Evolutionary conservation across 2,888 invertebrate genomes (phyloP), one percentile per base, ranked within the genome.

Genomic region (Lasioglossum marginatum): DNA sequence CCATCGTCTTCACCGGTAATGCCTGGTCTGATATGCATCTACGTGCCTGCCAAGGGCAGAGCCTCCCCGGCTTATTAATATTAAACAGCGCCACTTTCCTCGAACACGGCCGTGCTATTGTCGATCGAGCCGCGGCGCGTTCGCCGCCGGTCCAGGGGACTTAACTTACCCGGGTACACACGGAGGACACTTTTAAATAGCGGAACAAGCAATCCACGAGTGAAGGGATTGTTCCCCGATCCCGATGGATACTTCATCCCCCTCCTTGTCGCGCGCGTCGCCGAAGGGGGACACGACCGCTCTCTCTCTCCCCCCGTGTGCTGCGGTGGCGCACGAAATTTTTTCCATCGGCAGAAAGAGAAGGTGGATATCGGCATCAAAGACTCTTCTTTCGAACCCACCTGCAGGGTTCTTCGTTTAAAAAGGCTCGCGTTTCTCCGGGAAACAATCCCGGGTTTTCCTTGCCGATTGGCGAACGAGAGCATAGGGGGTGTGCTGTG

Each of bases 21-120:
- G 94, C 92, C 92, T 86, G 90, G 87, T 85, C 91, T 92, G 94
- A 94, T 94, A 94, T 94, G 94, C 94, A 94, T 94, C 94, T 93
- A 92, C 94, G 94, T 94, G 94, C 92, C 94, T 93, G 94, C 93
- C 94, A 93, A 90, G 85, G 92, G 92, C 94, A 93, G 93, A 92
- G 91, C 83, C 87, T 74, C 87, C 89, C 89, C 81, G 91, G 94
- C 94, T 94, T 94, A 94, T 94, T 94, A 94, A 94, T 94, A 94
- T 94, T 94, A 94, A 94, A 94, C 94, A 93, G 93, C 91, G 88
- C 91, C 92, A 92, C 93, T 93, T 93, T 92, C 88, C 89, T 85
- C 88, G 85, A 81, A 85, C 87, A 79, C 89, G 83, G 86, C 68
- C 75, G 75, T 88, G 76, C 86, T 88, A 89, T 92, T 91, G 92